Evolutionary conservation across 2,113 vertebrate genomes (phyloP), one percentile per base, ranked within the genome.

Genomic region (Aix galericulata): DNA sequence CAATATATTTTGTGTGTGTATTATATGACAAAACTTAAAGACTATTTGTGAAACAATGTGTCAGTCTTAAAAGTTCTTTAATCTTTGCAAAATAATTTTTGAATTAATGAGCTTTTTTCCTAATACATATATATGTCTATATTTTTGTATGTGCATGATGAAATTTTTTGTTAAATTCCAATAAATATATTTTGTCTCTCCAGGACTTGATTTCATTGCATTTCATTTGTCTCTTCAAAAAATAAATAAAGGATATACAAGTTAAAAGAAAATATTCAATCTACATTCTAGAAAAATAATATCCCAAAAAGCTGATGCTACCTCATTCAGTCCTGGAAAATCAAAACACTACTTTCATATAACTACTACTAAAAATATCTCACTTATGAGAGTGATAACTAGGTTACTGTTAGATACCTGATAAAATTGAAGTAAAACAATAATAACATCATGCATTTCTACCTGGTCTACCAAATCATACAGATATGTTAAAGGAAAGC

Each of bases 1-100:
- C 0, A 68, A 56, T 79, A 1, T 0, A 52, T 80, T 86, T 73
- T 52, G 9, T 44, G 52, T 8, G 79, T 86, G 4, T 53, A 38
- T 48, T 60, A 7, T 44, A 32, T 26, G 18, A 62, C 56, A 44
- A 86, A 68, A 40, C n/a, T 26, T 55, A 42, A 72, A 56, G 15
- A 56, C 0, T 0, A 62, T 73, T 80, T 86, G 14, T 22, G 42
- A 75, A 66, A 58, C 21, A 13, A 63, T 2, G 0, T 52, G 80
- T 50, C 22, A 22, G 5, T 62, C 56, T 16, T 56, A 74, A 32
- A 86, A 77, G 55, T 75, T 15, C 7, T 63, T 89, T 50, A 8
- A 36, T 40, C n/a, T 55, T 75, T 72, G 10, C 29, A 40, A 78
- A 22, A 55, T 6, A 44, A 46, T 66, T 82, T 84, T 60, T 36